Base-by-base conservation (phyloP, 2,888 invertebrate species). In the Troides helena region DNA sequence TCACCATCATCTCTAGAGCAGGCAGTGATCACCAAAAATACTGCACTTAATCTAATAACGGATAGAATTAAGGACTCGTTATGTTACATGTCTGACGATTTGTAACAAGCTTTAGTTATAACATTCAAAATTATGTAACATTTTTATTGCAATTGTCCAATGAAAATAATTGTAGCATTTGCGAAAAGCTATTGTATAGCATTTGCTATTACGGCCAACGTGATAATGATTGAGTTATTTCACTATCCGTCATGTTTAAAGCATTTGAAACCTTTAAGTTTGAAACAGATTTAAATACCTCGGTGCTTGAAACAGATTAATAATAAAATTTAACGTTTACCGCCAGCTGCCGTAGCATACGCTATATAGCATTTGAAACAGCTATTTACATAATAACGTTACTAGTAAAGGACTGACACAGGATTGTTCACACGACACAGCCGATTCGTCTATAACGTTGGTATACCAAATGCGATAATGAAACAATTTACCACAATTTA, bases 381-480 rank as follows among this genome's bases (percentile, higher is more conserved):
- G 71, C 82, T 88, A 90, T 90, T 84, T 90, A 92, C 90, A 90
- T 77, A 85, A 86, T 71, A 80, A 58, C 59, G 79, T 74, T 81
- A 87, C 80, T 79, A 81, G 87, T 88, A 89, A 85, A 87, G 84
- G 85, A 88, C 86, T 82, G 86, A 89, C 82, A 85, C 82, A 85
- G 79, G 82, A 43, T 63, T 59, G 80, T 86, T 85, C 87, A 87
- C 89, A 89, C 86, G 91, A 92, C 92, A 92, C 92, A 91, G 91
- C 91, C 91, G 92, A 91, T 90, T 91, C 90, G 89, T 89, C 88
- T 88, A 89, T 83, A 81, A 78, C 81, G 80, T 85, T 85, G 81
- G 77, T 78, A 53, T n/a, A 53, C 85, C 89, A 89, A 21, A 89
- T 88, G 90, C 88, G 86, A 85, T 88, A 85, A 86, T 87, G 87